A percentile compares a stretch with the other conserved stretches of the same genome.
Evolutionary conservation across 2,797 vertebrate genomes (phyloP).

Genomic region (Gallirallus australis): DNA sequence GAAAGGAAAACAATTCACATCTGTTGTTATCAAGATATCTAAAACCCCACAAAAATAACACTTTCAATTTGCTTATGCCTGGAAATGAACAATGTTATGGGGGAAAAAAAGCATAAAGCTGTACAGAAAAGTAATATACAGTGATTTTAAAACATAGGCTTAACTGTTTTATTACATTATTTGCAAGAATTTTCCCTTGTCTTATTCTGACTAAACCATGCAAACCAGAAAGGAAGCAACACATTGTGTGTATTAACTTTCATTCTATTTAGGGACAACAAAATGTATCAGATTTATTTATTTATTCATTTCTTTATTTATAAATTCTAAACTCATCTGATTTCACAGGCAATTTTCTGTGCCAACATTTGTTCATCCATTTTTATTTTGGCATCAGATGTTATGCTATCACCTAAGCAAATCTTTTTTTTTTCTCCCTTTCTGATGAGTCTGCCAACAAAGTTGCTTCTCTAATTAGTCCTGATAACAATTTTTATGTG

Average conservation of each 20-base stretch:
- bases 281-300: background rate
- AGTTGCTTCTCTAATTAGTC: background rate
- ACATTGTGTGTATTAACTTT: background rate
- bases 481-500: background rate
- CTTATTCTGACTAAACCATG: background rate
- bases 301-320: background rate
- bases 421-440: background rate
- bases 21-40: background rate
- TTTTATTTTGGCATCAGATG: background rate
- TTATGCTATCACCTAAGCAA: background rate
- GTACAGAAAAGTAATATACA: background rate
- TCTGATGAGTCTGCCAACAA: constrained; percentile 17
- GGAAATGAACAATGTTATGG: background rate
- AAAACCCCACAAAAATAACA: background rate
- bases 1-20: background rate
- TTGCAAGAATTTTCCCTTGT: background rate
- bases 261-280: background rate
- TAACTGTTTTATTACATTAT: background rate
- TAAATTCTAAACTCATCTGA: background rate
- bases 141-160: background rate
- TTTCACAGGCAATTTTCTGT: background rate
- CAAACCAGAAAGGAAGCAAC: background rate
- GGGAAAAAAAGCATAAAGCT: background rate
- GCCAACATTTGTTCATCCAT: background rate
- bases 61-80: background rate